A percentile compares a stretch with the other conserved stretches of the same genome.
Conservation (phyloP, 2,888 invertebrate species). For the Steinernema scapterisci region DNA sequence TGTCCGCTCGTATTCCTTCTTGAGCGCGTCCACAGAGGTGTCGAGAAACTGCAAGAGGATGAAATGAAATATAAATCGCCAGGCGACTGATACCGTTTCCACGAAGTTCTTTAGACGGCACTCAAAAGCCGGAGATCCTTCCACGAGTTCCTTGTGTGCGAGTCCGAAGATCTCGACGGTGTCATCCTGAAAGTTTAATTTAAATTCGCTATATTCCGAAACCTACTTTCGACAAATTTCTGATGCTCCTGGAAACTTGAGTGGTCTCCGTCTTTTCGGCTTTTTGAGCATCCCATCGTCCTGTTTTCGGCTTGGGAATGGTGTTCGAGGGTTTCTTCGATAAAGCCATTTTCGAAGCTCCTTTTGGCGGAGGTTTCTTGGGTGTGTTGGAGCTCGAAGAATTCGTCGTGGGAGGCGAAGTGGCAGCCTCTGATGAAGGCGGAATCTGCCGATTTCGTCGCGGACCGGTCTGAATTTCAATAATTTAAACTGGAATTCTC, state of each 20-base stretch:
- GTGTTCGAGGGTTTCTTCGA: too few species aligned
- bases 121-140: neutral
- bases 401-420: slow-evolving; percentile 18
- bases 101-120: neutral
- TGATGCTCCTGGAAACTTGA: neutral
- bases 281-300: too few species aligned
- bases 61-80: too few species aligned
- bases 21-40: neutral
- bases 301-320: too few species aligned
- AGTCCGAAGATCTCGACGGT: neutral
- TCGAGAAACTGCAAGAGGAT: neutral
- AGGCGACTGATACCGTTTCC: neutral
- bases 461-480: neutral
- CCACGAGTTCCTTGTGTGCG: neutral
- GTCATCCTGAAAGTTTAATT: neutral
- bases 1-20: neutral
- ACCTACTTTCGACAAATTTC: neutral
- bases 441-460: neutral
- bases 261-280: neutral
- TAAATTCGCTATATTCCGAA: too few species aligned
- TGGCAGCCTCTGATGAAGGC: neutral
- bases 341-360: neutral
- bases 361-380: neutral
- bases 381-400: neutral
- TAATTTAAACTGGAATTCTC: neutral